A percentile compares a stretch with the other conserved stretches of the same genome.
phyloP scores from a whole-genome alignment of 2,797 vertebrate genomes.

The Phoebastria nigripes region DNA sequence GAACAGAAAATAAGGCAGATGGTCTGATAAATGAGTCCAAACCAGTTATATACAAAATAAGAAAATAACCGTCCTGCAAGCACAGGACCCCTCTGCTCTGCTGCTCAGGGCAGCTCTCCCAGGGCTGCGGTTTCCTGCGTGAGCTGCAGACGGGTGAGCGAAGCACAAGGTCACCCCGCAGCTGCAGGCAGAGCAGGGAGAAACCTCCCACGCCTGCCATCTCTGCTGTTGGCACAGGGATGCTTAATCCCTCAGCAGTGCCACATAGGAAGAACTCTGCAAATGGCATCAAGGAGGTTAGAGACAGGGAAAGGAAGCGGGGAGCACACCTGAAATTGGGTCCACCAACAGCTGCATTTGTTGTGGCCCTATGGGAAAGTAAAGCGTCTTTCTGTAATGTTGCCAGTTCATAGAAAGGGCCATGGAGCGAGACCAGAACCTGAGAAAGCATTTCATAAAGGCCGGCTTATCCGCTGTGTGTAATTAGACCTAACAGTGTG shows the following conservation, averaged over 20 bases:
- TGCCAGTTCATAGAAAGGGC: background rate
- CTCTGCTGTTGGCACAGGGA: background rate
- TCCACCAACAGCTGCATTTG: background rate
- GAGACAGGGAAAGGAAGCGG: background rate
- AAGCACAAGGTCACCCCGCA: background rate
- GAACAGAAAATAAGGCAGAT: background rate
- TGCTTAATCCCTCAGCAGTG: background rate
- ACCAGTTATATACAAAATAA: rapidly evolving
- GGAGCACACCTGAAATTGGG: rapidly evolving
- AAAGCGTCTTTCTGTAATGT: rapidly evolving
- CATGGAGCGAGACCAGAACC: rapidly evolving
- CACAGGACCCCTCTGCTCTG: background rate
- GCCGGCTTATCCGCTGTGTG: background rate
- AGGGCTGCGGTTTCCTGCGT: background rate
- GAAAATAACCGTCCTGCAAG: background rate
- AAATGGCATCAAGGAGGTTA: rapidly evolving
- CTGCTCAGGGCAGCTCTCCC: background rate
- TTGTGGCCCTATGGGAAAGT: background rate
- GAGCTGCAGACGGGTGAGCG: background rate
- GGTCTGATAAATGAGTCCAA: background rate
- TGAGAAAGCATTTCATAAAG: background rate
- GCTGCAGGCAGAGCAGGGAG: background rate
- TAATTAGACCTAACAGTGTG: background rate
- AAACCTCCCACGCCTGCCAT: background rate
- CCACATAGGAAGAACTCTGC: background rate